Conservation (phyloP, 2,888 invertebrate genomes). For the Lasius platythorax region DNA sequence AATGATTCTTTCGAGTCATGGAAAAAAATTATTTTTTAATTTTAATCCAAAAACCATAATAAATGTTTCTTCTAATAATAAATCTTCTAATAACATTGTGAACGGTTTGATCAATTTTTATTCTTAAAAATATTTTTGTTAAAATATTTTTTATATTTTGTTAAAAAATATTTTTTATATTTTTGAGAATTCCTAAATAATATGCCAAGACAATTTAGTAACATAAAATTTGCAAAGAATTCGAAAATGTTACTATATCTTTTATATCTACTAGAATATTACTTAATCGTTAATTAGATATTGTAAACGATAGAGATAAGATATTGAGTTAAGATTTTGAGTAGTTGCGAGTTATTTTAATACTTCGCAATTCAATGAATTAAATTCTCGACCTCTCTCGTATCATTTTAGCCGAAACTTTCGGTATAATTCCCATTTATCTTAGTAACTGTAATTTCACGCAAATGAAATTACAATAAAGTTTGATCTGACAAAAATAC, state of each 20-base stretch:
- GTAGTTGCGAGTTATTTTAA: slow-evolving; percentile 9
- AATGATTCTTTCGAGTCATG: not conserved
- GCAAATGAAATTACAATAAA: slow-evolving; percentile 46
- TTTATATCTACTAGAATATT: not conserved
- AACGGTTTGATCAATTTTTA: not conserved
- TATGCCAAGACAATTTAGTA: not conserved
- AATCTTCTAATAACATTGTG: not conserved
- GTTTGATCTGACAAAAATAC: slow-evolving; percentile 62
- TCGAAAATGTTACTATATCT: not conserved
- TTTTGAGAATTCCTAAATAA: not conserved
- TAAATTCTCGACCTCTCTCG: slow-evolving; percentile 26
- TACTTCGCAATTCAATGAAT: slow-evolving; percentile 18
- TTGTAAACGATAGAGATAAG: slow-evolving; percentile 17
- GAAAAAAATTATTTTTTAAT: not conserved
- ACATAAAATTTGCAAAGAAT: not conserved
- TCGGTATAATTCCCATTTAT: slow-evolving; percentile 38
- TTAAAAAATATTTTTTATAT: not conserved
- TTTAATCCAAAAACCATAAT: not conserved
- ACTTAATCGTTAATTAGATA: not conserved
- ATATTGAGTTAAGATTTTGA: not conserved
- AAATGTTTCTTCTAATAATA: not conserved
- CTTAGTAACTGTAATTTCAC: slow-evolving; percentile 34
- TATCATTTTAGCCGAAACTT: slow-evolving; percentile 40
- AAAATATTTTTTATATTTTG: not conserved
- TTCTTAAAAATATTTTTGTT: not conserved